These are phyloP conservation scores for Molanna angustata DNA, from an alignment of 2,888 invertebrate species.

Conservation along the genomic window DNA sequence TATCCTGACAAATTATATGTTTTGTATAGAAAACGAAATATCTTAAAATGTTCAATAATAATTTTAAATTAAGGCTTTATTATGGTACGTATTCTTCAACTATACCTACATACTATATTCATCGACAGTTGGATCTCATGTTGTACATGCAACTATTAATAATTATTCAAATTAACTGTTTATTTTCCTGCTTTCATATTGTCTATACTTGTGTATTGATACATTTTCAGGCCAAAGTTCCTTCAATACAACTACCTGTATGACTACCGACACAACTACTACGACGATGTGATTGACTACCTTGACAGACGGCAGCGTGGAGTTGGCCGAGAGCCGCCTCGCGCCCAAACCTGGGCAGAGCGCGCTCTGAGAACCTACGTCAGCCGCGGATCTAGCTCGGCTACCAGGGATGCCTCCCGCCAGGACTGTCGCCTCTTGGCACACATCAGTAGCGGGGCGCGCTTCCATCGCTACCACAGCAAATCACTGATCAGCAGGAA, in stretches of 20 bases:
- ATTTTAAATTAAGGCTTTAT: too few species aligned
- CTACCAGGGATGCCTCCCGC: constrained; percentile 62
- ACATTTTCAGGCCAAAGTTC: constrained; percentile 71
- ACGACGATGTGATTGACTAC: constrained; percentile 81
- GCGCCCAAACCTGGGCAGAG: constrained; percentile 84
- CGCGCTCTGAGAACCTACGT: constrained; percentile 71
- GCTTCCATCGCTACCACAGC: constrained; percentile 71
- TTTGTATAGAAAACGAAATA: too few species aligned
- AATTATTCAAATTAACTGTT: too few species aligned
- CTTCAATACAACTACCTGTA: constrained; percentile 80
- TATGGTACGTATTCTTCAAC: too few species aligned
- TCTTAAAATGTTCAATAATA: too few species aligned
- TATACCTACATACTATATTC: too few species aligned
- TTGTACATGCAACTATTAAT: too few species aligned
- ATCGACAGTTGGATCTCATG: too few species aligned
- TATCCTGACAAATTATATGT: too few species aligned
- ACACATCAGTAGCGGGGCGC: constrained; percentile 63
- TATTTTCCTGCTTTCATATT: too few species aligned
- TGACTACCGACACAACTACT: constrained; percentile 83
- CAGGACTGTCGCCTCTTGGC: constrained; percentile 57
- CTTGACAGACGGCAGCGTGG: constrained; percentile 74
- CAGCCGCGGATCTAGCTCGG: constrained; percentile 67
- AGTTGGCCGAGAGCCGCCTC: constrained; percentile 65
- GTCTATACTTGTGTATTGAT: too few species aligned
- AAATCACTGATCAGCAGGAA: constrained; percentile 73